Base-by-base conservation (phyloP, 2,113 vertebrate species). In the Microtus oregoni region DNA sequence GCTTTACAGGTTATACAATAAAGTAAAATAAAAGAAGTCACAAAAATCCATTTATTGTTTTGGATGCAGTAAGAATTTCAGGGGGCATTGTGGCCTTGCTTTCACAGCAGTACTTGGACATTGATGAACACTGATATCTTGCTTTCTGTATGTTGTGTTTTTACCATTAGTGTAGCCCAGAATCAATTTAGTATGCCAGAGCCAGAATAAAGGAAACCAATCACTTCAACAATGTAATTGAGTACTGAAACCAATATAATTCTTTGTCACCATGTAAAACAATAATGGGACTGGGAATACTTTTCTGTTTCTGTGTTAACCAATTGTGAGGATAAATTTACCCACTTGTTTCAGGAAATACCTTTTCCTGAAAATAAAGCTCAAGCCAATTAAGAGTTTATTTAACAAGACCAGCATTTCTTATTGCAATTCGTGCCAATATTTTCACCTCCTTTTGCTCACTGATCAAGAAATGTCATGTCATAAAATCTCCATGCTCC, bases 251-350 rank as follows among this genome's bases (percentile, higher is more conserved):
- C 47, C 61, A 92, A 67, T 79, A 19, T 75, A 92, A 93, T 79
- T 95, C 85, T 35, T 50, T 93, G 19, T 92, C 83, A 82, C 44
- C 19, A 14, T 44, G 26, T 75, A 67, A 92, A 93, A 87, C 44
- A 82, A 26, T 81, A 86, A 93, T 95, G n/a, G 58, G 20, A 58
- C 52, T 79, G 73, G 38, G 68, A 72, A 35, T 75, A 61, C 50
- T 87, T 95, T 92, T 93, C 90, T 91, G 35, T 91, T 73, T 77
- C n/a, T 82, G 19, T 83, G 83, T 86, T 94, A 96, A 90, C 47
- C 70, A 89, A 47, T 95, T 88, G 68, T 92, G 77, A 82, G 82
- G 77, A 87, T 73, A 92, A 89, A 97, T 22, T 89, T 93, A 93
- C 26, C 55, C 68, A 47, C n/a, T 89, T 96, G 52, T 91, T 91